phyloP scores from a whole-genome alignment of 2,113 vertebrate species.

The Crotalus viridis region DNA sequence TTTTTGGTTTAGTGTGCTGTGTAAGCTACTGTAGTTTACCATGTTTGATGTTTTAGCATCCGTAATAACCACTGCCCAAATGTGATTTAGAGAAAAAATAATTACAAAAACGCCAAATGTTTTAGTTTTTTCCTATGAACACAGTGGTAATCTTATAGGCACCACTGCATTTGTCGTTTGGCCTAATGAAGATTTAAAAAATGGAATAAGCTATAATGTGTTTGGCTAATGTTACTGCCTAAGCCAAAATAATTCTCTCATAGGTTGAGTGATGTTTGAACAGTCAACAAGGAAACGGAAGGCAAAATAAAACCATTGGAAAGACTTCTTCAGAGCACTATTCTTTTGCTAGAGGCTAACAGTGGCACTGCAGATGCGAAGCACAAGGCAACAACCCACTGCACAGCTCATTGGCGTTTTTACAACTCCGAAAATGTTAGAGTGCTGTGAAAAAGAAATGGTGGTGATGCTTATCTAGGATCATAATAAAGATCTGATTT shows the following conservation, averaged over 20 bases:
- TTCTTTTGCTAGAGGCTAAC: background rate
- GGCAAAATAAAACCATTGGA: slow-evolving; percentile 37
- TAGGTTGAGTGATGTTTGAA: background rate
- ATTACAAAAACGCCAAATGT: background rate
- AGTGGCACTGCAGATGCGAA: background rate
- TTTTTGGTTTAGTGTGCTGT: background rate
- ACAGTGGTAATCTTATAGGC: background rate
- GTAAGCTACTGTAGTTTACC: background rate
- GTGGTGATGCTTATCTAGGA: background rate
- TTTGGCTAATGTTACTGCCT: background rate
- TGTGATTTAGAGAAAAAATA: background rate
- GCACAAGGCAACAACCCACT: background rate
- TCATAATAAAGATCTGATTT: background rate
- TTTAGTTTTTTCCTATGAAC: background rate
- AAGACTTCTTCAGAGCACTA: background rate
- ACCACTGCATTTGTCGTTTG: background rate
- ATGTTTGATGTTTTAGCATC: background rate
- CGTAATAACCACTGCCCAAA: background rate
- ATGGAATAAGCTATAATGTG: background rate
- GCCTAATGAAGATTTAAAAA: background rate
- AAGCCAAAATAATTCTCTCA: background rate
- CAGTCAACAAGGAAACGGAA: slow-evolving; percentile 26
- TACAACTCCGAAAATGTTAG: background rate
- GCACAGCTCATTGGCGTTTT: background rate
- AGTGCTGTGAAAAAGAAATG: background rate